phyloP scores from a whole-genome alignment of 1,140 invertebrate species.

The Papilio helenus region DNA sequence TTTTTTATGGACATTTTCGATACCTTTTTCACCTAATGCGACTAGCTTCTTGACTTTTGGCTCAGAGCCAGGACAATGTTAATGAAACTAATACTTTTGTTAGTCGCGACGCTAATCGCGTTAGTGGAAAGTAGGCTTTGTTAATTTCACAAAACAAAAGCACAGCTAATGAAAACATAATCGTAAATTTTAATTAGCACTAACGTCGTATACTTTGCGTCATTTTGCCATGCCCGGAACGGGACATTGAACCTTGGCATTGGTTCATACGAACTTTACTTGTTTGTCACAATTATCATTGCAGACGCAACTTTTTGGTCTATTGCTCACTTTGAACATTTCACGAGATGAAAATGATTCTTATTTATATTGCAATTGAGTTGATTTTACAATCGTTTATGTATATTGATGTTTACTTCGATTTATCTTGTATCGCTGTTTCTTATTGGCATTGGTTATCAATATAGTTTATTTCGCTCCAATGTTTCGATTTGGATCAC shows the following conservation, averaged over 20 bases:
- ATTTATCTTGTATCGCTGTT: slow-evolving; percentile 48
- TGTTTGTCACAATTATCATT: slow-evolving; percentile 19
- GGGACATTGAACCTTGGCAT: slow-evolving; percentile 37
- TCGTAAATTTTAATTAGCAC: not conserved
- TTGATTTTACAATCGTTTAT: not conserved
- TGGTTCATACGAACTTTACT: slow-evolving; percentile 18
- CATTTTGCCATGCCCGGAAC: slow-evolving; percentile 14
- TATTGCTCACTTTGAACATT: slow-evolving; percentile 27
- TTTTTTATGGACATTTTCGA: too few species aligned
- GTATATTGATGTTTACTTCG: slow-evolving; percentile 47
- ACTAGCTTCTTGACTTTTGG: too few species aligned
- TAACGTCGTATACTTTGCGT: not conserved
- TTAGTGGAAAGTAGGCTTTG: too few species aligned
- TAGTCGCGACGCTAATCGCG: too few species aligned
- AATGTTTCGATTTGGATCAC: not conserved
- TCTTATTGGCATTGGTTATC: slow-evolving; percentile 44
- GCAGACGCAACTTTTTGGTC: slow-evolving; percentile 31
- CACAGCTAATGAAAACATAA: not conserved
- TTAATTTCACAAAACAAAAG: too few species aligned
- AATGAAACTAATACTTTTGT: too few species aligned
- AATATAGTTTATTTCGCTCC: slow-evolving; percentile 23
- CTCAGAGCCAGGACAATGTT: too few species aligned
- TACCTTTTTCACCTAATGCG: too few species aligned
- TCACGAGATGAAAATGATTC: not conserved
- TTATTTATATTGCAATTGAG: not conserved